Conservation (phyloP, 1,140 invertebrate species). For the Drosophila seguyi region DNA sequence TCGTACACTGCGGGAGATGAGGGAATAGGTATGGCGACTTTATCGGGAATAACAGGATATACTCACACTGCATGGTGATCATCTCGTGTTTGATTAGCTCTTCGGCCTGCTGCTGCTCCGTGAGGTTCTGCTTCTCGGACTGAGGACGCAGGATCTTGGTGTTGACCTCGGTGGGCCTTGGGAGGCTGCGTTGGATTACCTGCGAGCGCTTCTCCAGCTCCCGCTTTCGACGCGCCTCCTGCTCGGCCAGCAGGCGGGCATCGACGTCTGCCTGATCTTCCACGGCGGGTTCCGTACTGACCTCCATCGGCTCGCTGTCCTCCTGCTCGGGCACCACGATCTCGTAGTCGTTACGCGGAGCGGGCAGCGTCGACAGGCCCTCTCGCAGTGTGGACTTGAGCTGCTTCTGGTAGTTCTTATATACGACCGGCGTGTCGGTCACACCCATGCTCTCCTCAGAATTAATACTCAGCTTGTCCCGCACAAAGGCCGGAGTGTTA, state of each 20-base stretch:
- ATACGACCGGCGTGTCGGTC: constrained; percentile 88
- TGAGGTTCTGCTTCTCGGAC: constrained; percentile 90
- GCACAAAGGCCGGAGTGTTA: constrained; percentile 86
- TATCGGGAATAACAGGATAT: not conserved
- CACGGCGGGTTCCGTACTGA: constrained; percentile 85
- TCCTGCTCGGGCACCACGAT: constrained; percentile 98
- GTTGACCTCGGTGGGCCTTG: constrained; percentile 95
- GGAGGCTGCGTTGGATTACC: constrained; percentile 95
- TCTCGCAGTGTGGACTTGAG: constrained; percentile 90
- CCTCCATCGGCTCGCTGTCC: constrained; percentile 86
- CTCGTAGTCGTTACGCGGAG: constrained; percentile 98
- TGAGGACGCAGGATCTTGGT: constrained; percentile 91
- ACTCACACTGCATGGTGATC: constrained; percentile 93
- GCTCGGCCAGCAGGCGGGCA: constrained; percentile 86
- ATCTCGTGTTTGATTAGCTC: constrained; percentile 99
- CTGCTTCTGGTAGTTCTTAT: constrained; percentile 89
- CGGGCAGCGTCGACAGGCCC: constrained; percentile 92
- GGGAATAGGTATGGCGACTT: not conserved
- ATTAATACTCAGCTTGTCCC: constrained; percentile 98
- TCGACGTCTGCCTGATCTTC: constrained; percentile 97
- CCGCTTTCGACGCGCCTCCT: constrained; percentile 64
- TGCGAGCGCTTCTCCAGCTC: constrained; percentile 94
- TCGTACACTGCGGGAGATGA: constrained; percentile 89
- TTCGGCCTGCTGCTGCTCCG: constrained; percentile 97
- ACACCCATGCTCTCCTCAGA: constrained; percentile 91